Percentiles rank a stretch among this genome's conserved stretches.
phyloP scores from a whole-genome alignment of 2,797 vertebrate species.

The Micropoecilia bifurca region DNA sequence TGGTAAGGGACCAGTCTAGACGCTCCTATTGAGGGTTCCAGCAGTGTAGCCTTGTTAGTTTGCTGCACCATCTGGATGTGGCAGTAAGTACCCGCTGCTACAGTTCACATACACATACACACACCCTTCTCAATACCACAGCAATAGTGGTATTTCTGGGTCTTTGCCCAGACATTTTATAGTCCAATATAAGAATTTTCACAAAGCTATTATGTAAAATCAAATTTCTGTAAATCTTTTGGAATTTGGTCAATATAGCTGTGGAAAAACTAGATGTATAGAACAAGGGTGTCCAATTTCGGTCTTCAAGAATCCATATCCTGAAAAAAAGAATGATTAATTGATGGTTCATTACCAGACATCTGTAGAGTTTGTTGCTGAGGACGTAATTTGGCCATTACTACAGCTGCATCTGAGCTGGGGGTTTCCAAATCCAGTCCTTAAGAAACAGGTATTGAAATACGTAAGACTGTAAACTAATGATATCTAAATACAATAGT shows the following conservation, averaged over 20 bases:
- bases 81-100: slow-evolving; percentile 86
- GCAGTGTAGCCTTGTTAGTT: slow-evolving; percentile 94
- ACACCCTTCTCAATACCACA: slow-evolving; percentile 65
- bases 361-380: neutral
- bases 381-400: neutral
- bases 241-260: neutral
- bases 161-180: slow-evolving; percentile 30
- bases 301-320: neutral
- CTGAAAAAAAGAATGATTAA: neutral
- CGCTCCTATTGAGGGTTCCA: slow-evolving; percentile 98
- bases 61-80: slow-evolving; percentile 97
- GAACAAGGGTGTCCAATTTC: neutral
- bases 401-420: neutral
- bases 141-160: slow-evolving; percentile 72
- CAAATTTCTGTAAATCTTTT: neutral
- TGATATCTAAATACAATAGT: neutral
- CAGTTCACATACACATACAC: slow-evolving; percentile 66
- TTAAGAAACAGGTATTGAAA: neutral
- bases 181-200: neutral
- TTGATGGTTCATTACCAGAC: neutral
- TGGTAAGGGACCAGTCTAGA: slow-evolving; percentile 99
- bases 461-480: no score
- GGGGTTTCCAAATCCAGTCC: neutral
- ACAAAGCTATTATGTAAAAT: neutral
- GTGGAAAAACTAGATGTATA: neutral